Conservation (phyloP, 2,888 invertebrate species). For the Lepidocyrtoides sp. region DNA sequence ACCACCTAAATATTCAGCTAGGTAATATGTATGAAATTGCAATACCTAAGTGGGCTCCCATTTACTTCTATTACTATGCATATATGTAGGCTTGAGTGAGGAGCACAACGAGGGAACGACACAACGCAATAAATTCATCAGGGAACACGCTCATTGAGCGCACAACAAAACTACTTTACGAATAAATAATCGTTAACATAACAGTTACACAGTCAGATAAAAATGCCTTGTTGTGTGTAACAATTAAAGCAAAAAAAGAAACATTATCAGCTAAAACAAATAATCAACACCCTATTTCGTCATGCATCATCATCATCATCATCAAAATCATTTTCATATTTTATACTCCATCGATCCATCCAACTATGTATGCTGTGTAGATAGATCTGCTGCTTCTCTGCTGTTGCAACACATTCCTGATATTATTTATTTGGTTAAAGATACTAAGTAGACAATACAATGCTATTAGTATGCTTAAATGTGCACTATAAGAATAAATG, state of each 20-base stretch:
- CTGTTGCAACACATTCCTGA: background rate
- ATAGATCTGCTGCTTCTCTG: background rate
- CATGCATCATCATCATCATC: slow-evolving; percentile 24
- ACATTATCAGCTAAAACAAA: slow-evolving; percentile 49
- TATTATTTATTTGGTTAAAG: background rate
- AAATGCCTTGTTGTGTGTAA: background rate
- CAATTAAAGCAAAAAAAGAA: slow-evolving; percentile 37
- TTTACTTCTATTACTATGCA: slow-evolving; percentile 15
- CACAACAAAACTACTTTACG: slow-evolving; percentile 17
- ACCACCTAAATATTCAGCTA: too few relatives aligned
- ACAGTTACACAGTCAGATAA: slow-evolving; percentile 35
- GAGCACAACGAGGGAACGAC: background rate
- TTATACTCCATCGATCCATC: background rate
- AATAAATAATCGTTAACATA: slow-evolving; percentile 42
- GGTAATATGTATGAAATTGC: background rate
- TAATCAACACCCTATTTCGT: slow-evolving; percentile 57
- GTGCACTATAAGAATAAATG: background rate
- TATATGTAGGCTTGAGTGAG: background rate
- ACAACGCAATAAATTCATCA: slow-evolving; percentile 25
- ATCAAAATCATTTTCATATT: background rate
- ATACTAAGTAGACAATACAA: background rate
- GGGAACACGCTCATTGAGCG: background rate
- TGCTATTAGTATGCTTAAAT: background rate
- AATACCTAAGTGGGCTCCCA: background rate
- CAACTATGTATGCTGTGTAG: too few relatives aligned